Conservation (phyloP, 2,797 vertebrate species). For the Tokudaia muenninki region DNA sequence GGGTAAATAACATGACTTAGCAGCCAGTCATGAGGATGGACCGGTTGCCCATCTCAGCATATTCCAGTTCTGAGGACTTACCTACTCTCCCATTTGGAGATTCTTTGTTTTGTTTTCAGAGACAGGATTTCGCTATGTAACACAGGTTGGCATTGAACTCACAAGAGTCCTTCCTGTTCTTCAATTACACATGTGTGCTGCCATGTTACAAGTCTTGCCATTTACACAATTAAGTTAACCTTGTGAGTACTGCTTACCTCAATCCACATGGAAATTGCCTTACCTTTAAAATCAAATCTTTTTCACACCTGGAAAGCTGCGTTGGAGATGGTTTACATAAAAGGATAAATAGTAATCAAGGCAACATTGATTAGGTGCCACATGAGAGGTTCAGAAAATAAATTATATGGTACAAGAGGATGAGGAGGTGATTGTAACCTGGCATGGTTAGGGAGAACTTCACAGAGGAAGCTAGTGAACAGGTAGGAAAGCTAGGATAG, state of each 20-base stretch:
- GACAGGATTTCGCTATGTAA: not conserved
- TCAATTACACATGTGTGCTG: not conserved
- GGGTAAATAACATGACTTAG: not conserved
- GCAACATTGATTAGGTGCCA: constrained; percentile 70
- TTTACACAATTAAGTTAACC: constrained; percentile 75
- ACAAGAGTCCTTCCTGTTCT: not conserved
- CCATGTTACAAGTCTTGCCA: constrained; percentile 54
- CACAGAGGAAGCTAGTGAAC: not conserved
- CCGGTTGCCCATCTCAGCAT: not conserved
- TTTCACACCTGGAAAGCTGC: constrained; percentile 63
- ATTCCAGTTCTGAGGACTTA: not conserved
- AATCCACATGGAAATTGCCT: constrained; percentile 69
- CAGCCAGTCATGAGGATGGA: not conserved
- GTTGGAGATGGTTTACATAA: constrained; percentile 77
- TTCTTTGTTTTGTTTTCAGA: not conserved
- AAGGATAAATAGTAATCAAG: constrained; percentile 80
- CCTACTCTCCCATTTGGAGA: constrained; percentile 18
- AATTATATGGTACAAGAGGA: constrained; percentile 45
- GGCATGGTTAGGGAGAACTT: constrained; percentile 38
- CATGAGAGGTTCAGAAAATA: constrained; percentile 67
- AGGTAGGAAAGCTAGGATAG: constrained; percentile 6
- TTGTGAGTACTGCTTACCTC: constrained; percentile 78
- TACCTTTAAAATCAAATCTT: constrained; percentile 79
- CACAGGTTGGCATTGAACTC: not conserved
- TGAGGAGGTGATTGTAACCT: constrained; percentile 38